A percentile compares a stretch with the other conserved stretches of the same genome.
Evolutionary conservation across 2,888 invertebrate species (phyloP).

Genomic region (Drosophila suboccidentalis): DNA sequence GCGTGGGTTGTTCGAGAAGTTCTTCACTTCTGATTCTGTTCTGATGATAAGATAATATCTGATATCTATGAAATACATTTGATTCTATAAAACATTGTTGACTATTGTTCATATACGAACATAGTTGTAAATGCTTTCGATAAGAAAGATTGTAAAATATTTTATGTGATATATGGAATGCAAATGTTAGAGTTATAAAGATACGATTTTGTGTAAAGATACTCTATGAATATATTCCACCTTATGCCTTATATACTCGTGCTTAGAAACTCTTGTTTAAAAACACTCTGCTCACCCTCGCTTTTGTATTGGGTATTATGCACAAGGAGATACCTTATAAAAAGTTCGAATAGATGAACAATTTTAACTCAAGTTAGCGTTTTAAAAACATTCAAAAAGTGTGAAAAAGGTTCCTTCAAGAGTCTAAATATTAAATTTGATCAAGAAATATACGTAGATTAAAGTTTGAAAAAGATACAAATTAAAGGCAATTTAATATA

Average conservation of each 20-base stretch:
- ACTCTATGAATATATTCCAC: background rate
- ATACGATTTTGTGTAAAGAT: background rate
- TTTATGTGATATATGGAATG: background rate
- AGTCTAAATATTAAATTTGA: background rate
- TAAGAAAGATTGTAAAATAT: constrained; percentile 22
- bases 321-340: no score
- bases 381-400: no score
- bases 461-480: no score
- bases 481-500: no score
- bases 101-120: background rate
- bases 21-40: background rate
- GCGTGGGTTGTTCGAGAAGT: constrained; percentile 42
- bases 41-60: background rate
- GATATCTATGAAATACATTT: background rate
- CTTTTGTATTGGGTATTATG: no score
- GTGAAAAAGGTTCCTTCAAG: background rate
- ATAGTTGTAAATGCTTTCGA: constrained; percentile 20
- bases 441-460: background rate
- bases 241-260: no score
- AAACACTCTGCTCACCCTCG: no score
- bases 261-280: no score
- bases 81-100: background rate
- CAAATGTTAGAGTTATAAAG: constrained; percentile 4
- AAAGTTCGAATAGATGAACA: no score
- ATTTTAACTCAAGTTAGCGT: no score